These are phyloP conservation scores for Epirrita christyi DNA, from an alignment of 2,888 invertebrate species.

Conservation along the genomic window DNA sequence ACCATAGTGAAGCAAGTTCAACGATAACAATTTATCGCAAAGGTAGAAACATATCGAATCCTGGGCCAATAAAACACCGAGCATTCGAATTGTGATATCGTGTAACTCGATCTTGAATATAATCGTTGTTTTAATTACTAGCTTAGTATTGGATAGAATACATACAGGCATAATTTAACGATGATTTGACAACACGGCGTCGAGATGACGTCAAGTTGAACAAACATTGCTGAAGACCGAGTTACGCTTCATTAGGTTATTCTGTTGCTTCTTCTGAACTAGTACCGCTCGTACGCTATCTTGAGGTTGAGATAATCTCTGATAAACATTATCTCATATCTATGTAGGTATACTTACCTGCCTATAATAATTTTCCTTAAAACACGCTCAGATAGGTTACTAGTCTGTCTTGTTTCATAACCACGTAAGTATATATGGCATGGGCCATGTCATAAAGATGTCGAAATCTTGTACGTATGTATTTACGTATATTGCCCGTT, in stretches of 20 bases:
- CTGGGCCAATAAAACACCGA: slow-evolving; percentile 40
- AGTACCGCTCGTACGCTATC: slow-evolving; percentile 55
- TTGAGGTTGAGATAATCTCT: slow-evolving; percentile 59
- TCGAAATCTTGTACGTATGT: too few species aligned
- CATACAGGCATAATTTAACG: slow-evolving; percentile 2
- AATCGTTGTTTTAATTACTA: slow-evolving; percentile 30
- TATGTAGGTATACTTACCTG: slow-evolving; percentile 16
- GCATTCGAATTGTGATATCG: slow-evolving; percentile 32
- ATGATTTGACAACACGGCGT: slow-evolving; percentile 28
- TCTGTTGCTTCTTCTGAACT: slow-evolving; percentile 39
- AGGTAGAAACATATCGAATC: slow-evolving; percentile 47
- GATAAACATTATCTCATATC: slow-evolving; percentile 43
- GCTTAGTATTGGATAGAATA: background rate
- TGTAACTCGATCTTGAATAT: slow-evolving; percentile 31
- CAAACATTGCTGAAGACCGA: slow-evolving; percentile 49
- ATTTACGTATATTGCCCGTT: too few species aligned
- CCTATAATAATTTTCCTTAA: background rate
- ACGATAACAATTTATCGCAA: slow-evolving; percentile 64
- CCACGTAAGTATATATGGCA: too few species aligned
- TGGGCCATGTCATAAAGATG: too few species aligned
- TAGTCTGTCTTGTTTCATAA: too few species aligned
- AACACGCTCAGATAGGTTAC: background rate
- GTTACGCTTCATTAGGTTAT: slow-evolving; percentile 41
- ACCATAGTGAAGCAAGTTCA: slow-evolving; percentile 59
- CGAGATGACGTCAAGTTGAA: slow-evolving; percentile 42